Percentiles rank a stretch among this genome's conserved stretches.
Evolutionary conservation across 1,140 invertebrate species (phyloP).

Genomic region (Macrobrachium rosenbergii): DNA sequence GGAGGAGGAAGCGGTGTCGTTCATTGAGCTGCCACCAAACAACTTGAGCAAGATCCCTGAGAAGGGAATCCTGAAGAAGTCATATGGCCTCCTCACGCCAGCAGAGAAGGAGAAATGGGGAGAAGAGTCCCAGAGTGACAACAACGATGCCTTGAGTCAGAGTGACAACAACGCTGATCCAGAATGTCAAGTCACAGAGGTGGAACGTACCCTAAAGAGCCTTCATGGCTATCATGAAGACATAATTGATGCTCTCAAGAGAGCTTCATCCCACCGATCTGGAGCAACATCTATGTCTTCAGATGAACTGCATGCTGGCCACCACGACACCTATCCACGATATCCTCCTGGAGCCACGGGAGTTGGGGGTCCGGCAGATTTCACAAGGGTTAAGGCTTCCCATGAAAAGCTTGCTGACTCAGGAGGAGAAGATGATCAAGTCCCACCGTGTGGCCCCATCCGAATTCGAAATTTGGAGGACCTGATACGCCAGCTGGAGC

Average conservation of each 20-base stretch:
- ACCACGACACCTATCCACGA: slow-evolving; percentile 66
- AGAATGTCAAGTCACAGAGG: slow-evolving; percentile 73
- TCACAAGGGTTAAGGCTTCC: slow-evolving; percentile 67
- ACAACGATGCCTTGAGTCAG: slow-evolving; percentile 78
- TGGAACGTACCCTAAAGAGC: slow-evolving; percentile 86
- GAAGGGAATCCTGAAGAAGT: slow-evolving; percentile 90
- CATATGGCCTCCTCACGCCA: slow-evolving; percentile 79
- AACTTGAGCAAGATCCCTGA: slow-evolving; percentile 84
- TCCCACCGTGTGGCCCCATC: slow-evolving; percentile 70
- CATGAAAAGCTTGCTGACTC: slow-evolving; percentile 65
- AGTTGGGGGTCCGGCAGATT: slow-evolving; percentile 48
- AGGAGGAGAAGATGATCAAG: slow-evolving; percentile 67
- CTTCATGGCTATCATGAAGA: slow-evolving; percentile 94
- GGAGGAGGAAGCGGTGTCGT: slow-evolving; percentile 84
- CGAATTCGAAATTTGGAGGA: slow-evolving; percentile 92
- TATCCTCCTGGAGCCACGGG: slow-evolving; percentile 44
- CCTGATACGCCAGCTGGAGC: slow-evolving; percentile 89
- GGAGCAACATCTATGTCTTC: slow-evolving; percentile 63
- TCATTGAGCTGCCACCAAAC: slow-evolving; percentile 84
- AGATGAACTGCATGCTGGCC: slow-evolving; percentile 67
- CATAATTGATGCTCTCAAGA: slow-evolving; percentile 87
- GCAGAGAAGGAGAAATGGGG: slow-evolving; percentile 74
- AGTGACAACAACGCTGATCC: slow-evolving; percentile 75
- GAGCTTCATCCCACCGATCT: slow-evolving; percentile 78
- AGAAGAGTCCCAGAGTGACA: slow-evolving; percentile 81